phyloP scores from a whole-genome alignment of 2,888 invertebrate species.

The Philereme transversata region DNA sequence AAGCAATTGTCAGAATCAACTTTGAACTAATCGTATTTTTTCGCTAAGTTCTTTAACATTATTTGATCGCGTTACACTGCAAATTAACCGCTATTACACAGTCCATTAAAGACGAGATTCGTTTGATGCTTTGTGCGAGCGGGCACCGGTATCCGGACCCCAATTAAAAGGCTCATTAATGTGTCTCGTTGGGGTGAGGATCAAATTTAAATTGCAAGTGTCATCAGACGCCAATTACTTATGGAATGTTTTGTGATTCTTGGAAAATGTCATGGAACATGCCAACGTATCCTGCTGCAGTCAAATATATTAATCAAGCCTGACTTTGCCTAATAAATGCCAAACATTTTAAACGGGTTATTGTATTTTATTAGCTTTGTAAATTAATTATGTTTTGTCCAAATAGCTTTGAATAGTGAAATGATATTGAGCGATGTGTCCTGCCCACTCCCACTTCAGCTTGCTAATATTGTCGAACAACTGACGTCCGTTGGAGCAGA shows the following conservation, averaged over 20 bases:
- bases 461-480: too few relatives aligned
- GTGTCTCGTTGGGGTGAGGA: slow-evolving; percentile 46
- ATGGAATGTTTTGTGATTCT: slow-evolving; percentile 38
- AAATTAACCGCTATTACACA: slow-evolving; percentile 31
- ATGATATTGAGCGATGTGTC: too few relatives aligned
- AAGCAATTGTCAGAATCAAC: slow-evolving; percentile 3
- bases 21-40: slow-evolving; percentile 24
- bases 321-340: slow-evolving; percentile 17
- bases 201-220: slow-evolving; percentile 52
- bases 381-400: too few relatives aligned
- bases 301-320: slow-evolving; percentile 10
- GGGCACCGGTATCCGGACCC: slow-evolving; percentile 49
- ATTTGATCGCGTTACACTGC: slow-evolving; percentile 17
- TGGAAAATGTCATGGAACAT: slow-evolving; percentile 11
- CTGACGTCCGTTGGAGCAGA: too few relatives aligned
- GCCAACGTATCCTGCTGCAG: neutral
- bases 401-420: too few relatives aligned
- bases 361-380: too few relatives aligned
- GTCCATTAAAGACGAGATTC: slow-evolving; percentile 43
- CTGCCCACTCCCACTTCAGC: too few relatives aligned
- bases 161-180: slow-evolving; percentile 65
- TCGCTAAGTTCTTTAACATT: slow-evolving; percentile 19
- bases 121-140: slow-evolving; percentile 42
- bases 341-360: neutral
- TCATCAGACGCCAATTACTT: slow-evolving; percentile 50